These are phyloP conservation scores for Danionella cerebrum DNA, from an alignment of 2,113 vertebrate genomes.

Conservation along the genomic window DNA sequence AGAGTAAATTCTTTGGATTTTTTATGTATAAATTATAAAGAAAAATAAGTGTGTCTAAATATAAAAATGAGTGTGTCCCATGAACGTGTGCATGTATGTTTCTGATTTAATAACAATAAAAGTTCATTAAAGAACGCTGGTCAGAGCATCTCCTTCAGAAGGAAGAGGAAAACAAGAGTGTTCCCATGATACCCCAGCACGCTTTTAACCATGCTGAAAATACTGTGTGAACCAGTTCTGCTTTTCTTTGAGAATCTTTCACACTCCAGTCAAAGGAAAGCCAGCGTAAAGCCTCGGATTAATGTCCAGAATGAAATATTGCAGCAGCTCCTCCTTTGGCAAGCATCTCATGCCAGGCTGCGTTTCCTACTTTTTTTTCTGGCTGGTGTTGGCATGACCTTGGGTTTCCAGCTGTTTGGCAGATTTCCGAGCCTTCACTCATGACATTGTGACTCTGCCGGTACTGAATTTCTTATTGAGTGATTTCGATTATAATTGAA, in stretches of 20 bases:
- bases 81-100: too few species aligned
- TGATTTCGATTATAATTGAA: too few species aligned
- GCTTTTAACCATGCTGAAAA: constrained; percentile 11
- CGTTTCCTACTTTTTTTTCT: constrained; percentile 40
- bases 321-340: constrained; percentile 7
- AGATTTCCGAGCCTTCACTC: constrained; percentile 55
- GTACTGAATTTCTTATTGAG: constrained; percentile 50
- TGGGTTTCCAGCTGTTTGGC: constrained; percentile 62
- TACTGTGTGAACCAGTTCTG: constrained; percentile 22
- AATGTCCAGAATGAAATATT: constrained; percentile 19
- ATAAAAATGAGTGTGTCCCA: too few species aligned
- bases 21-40: too few species aligned
- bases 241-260: constrained; percentile 6
- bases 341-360: neutral
- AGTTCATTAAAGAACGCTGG: neutral
- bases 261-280: constrained; percentile 12
- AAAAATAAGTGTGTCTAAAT: too few species aligned
- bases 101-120: neutral
- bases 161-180: neutral
- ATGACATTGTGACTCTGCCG: constrained; percentile 54
- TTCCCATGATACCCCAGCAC: neutral
- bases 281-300: constrained; percentile 1
- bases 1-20: too few species aligned
- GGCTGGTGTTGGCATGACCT: constrained; percentile 63
- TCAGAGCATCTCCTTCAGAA: neutral